Percentiles rank a stretch among this genome's conserved stretches.
Conservation (phyloP, 2,113 vertebrate species). For the Hylia prasina region DNA sequence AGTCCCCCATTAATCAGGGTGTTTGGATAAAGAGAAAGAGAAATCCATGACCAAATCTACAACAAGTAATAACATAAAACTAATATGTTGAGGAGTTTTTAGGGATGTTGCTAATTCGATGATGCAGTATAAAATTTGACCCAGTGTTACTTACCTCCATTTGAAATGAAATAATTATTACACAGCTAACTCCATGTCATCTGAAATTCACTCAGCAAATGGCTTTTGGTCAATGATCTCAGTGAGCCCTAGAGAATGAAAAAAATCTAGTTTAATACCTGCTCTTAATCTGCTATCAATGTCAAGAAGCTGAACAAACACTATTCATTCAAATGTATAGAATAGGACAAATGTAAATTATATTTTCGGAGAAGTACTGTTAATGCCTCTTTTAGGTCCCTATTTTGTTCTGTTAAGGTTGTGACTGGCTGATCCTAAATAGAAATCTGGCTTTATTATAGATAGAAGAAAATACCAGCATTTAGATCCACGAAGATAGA, state of each 20-base stretch:
- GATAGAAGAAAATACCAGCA: not conserved
- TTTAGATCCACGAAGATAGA: not conserved
- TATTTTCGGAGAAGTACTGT: not conserved
- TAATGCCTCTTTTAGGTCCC: not conserved
- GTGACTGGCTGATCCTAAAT: not conserved
- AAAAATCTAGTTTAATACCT: not conserved
- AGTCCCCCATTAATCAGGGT: not conserved
- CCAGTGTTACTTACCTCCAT: not conserved
- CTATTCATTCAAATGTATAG: not conserved
- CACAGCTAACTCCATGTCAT: not conserved
- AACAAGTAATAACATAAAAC: not conserved
- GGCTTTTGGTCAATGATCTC: not conserved
- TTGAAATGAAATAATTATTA: not conserved
- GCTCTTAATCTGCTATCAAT: not conserved
- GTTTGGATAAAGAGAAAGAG: not conserved
- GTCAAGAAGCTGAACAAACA: not conserved
- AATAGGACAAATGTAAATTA: not conserved
- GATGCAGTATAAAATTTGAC: not conserved
- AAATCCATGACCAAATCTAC: not conserved
- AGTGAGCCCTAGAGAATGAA: not conserved
- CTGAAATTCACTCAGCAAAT: not conserved
- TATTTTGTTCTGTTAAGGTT: not conserved
- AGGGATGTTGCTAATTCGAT: not conserved
- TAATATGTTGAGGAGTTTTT: not conserved
- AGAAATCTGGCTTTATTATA: not conserved